phyloP scores from a whole-genome alignment of 1,140 invertebrate genomes.

The Ceratosolen solmsi region DNA sequence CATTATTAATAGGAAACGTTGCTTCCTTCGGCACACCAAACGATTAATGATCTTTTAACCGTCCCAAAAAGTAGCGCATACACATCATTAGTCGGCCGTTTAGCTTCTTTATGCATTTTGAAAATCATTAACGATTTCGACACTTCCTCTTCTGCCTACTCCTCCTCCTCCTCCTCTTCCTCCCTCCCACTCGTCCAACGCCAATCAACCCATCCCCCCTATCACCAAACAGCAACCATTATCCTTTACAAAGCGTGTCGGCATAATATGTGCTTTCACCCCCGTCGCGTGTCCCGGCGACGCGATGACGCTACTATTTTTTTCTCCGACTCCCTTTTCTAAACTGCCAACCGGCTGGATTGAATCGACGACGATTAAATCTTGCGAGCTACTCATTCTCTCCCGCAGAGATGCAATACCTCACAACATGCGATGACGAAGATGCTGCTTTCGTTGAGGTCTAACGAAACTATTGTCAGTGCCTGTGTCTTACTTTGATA shows the following conservation, averaged over 20 bases:
- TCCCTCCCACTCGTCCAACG: not conserved
- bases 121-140: conserved; percentile 25
- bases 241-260: not conserved
- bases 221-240: not conserved
- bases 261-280: not conserved
- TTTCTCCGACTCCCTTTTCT: not conserved
- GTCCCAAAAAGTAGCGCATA: not conserved
- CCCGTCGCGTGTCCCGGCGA: not conserved
- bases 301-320: conserved; percentile 30
- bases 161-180: not conserved
- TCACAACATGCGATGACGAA: no score
- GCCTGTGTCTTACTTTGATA: no score
- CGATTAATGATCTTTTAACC: conserved; percentile 25
- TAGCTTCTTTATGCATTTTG: conserved; percentile 10
- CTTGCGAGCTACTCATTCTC: not conserved
- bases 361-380: not conserved
- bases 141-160: not conserved
- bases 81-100: conserved; percentile 20
- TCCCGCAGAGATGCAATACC: not conserved
- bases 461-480: no score
- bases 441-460: no score
- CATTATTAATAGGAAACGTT: no score
- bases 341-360: not conserved
- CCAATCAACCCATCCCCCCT: no score
- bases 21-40: not conserved